phyloP scores from a whole-genome alignment of 2,113 vertebrate species.

The Sitta europaea region DNA sequence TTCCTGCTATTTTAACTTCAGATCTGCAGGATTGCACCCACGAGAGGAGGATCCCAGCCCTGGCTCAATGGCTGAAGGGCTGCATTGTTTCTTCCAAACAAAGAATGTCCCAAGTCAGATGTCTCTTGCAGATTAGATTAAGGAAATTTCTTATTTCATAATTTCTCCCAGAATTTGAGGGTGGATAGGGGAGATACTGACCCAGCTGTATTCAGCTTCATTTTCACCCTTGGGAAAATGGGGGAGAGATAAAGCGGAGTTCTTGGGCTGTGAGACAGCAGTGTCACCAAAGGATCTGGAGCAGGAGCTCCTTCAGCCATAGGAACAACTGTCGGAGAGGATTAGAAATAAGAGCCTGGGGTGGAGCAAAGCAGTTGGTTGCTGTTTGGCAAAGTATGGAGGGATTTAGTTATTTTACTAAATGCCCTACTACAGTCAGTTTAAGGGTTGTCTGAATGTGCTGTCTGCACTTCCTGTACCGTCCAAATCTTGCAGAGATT shows the following conservation, averaged over 20 bases:
- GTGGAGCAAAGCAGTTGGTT: background rate
- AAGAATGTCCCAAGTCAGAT: background rate
- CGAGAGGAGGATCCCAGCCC: background rate
- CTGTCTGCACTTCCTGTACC: background rate
- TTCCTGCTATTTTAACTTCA: background rate
- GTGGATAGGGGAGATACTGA: background rate
- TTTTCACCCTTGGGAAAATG: background rate
- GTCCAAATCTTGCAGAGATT: background rate
- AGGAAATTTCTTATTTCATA: background rate
- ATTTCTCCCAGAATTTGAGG: background rate
- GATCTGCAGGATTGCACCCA: background rate
- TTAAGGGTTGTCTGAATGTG: background rate
- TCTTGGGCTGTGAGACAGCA: background rate
- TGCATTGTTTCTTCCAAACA: background rate
- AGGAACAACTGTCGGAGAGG: background rate
- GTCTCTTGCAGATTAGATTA: background rate
- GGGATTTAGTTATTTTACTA: background rate
- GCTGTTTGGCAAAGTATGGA: background rate
- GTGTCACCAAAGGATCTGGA: background rate
- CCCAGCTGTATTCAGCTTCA: background rate
- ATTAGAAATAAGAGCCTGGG: background rate
- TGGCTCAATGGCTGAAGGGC: background rate
- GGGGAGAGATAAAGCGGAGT: background rate
- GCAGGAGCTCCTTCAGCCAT: background rate
- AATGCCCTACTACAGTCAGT: background rate